Percentiles rank a stretch among this genome's conserved stretches.
Evolutionary conservation across 2,888 invertebrate species (phyloP).

Genomic region (Hemistola chrysoprasaria): DNA sequence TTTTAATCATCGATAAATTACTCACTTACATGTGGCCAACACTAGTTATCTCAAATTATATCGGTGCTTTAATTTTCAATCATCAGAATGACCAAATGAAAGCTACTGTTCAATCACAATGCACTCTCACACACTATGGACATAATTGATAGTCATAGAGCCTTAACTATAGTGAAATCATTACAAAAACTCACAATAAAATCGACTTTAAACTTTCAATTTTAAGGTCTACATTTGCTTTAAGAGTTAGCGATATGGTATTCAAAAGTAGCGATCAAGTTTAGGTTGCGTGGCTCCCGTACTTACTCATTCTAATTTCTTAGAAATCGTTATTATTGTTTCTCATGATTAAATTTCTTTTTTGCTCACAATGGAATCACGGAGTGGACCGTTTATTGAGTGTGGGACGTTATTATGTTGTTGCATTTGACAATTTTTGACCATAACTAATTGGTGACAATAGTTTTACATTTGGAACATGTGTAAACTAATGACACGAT

Average conservation of each 20-base stretch:
- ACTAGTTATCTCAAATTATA: conserved; percentile 74
- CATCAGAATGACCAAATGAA: conserved; percentile 67
- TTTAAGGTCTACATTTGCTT: conserved; percentile 39
- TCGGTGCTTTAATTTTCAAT: conserved; percentile 81
- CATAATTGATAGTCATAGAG: conserved; percentile 81
- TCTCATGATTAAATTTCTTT: conserved; percentile 82
- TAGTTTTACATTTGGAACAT: conserved; percentile 19
- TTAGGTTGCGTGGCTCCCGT: conserved; percentile 80
- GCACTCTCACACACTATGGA: conserved; percentile 72
- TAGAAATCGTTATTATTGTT: conserved; percentile 79
- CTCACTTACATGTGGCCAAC: conserved; percentile 46
- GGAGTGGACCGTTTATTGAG: conserved; percentile 61
- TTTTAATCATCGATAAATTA: conserved; percentile 17
- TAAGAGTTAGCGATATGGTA: conserved; percentile 35
- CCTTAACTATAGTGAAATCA: conserved; percentile 77
- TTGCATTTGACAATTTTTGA: conserved; percentile 47
- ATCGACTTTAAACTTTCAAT: conserved; percentile 31
- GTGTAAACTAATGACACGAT: too few species aligned
- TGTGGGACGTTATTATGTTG: conserved; percentile 54
- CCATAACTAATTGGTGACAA: conserved; percentile 25
- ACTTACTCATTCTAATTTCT: conserved; percentile 79
- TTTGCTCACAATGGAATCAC: conserved; percentile 71
- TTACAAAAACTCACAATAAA: conserved; percentile 22
- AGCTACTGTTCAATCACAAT: conserved; percentile 79
- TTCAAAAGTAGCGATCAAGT: conserved; percentile 69